These are phyloP conservation scores for Chrosomus eos DNA, from an alignment of 2,797 vertebrate species.

Conservation along the genomic window DNA sequence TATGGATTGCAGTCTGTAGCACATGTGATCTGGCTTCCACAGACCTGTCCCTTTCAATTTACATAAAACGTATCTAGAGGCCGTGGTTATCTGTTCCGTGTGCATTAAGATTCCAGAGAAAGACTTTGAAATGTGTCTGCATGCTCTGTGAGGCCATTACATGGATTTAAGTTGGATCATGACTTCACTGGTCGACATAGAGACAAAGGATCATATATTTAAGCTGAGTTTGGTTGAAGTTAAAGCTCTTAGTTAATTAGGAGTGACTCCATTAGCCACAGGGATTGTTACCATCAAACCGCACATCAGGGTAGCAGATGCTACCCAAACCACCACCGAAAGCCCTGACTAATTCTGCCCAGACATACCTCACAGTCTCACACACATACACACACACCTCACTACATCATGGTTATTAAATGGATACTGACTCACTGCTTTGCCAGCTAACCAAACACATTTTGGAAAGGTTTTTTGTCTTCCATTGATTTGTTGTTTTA, in stretches of 20 bases:
- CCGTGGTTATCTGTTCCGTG: not conserved
- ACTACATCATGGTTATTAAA: constrained; percentile 27
- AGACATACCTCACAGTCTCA: constrained; percentile 37
- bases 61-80: not conserved
- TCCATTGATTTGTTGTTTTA: constrained; percentile 23
- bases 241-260: not conserved
- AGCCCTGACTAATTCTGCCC: constrained; percentile 43
- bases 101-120: constrained; percentile 7
- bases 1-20: not conserved
- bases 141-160: not conserved
- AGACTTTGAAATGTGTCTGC: not conserved
- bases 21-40: not conserved
- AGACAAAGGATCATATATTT: not conserved
- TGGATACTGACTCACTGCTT: constrained; percentile 19
- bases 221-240: not conserved
- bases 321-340: constrained; percentile 18
- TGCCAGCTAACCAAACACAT: constrained; percentile 30
- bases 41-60: constrained; percentile 13
- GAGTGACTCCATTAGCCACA: constrained; percentile 18
- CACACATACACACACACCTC: constrained; percentile 32
- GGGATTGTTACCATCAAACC: not conserved
- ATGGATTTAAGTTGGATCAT: constrained; percentile 1
- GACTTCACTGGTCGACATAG: constrained; percentile 7
- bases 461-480: constrained; percentile 14
- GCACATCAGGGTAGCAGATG: constrained; percentile 55